Percentiles rank a stretch among this genome's conserved stretches.
Evolutionary conservation across 2,113 vertebrate genomes (phyloP).

Genomic region (Okapia johnstoni): DNA sequence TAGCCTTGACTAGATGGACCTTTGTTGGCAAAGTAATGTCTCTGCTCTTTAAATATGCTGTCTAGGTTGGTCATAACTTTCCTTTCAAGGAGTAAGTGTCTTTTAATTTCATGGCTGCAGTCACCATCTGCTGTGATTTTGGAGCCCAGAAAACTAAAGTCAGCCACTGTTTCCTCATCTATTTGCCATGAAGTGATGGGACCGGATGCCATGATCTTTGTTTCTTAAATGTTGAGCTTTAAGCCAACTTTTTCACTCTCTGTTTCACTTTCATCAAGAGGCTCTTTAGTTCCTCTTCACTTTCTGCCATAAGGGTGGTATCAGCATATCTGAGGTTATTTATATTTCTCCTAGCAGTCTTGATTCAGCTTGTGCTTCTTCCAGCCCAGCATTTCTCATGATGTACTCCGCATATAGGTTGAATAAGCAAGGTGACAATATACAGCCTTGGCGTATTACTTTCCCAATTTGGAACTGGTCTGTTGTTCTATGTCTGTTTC

Average conservation of each 20-base stretch:
- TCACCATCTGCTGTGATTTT: neutral
- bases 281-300: neutral
- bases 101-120: neutral
- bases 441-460: fast-evolving
- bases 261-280: neutral
- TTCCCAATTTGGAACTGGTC: neutral
- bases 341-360: neutral
- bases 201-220: neutral
- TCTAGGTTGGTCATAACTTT: neutral
- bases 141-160: fast-evolving
- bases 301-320: neutral
- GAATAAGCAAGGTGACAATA: neutral
- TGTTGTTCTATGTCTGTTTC: neutral
- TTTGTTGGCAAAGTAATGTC: neutral
- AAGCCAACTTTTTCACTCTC: neutral
- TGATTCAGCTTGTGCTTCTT: neutral
- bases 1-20: neutral
- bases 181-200: neutral
- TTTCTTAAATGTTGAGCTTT: neutral
- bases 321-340: neutral
- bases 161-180: neutral
- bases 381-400: neutral
- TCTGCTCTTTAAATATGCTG: neutral
- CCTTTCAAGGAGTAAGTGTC: neutral
- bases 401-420: neutral